These are phyloP conservation scores for Heliconius congener DNA, from an alignment of 1,140 invertebrate species.

Conservation along the genomic window DNA sequence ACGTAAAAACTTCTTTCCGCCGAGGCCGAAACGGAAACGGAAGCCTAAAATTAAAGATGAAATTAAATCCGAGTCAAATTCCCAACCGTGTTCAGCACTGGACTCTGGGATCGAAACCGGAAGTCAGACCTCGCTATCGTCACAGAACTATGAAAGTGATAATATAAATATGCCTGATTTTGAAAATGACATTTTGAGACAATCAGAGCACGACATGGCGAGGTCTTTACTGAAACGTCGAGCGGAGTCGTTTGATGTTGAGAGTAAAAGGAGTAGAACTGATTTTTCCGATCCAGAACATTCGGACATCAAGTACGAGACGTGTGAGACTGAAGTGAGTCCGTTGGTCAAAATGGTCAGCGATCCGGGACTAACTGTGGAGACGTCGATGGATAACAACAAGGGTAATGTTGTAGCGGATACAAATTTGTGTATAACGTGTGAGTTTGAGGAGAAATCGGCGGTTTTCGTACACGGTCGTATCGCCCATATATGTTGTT, in stretches of 20 bases:
- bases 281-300: constrained; percentile 46
- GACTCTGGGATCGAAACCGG: constrained; percentile 55
- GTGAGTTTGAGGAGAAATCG: constrained; percentile 83
- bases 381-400: constrained; percentile 38
- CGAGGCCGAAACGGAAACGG: constrained; percentile 81
- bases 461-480: constrained; percentile 85
- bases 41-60: constrained; percentile 32
- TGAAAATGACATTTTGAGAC: not conserved
- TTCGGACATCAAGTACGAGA: constrained; percentile 15
- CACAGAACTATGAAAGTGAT: constrained; percentile 1
- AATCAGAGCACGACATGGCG: not conserved
- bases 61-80: constrained; percentile 25
- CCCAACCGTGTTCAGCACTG: constrained; percentile 45
- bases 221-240: constrained; percentile 45
- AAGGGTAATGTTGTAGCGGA: constrained; percentile 20
- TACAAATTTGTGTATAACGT: constrained; percentile 81
- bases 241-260: constrained; percentile 51
- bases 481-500: constrained; percentile 85
- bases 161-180: not conserved
- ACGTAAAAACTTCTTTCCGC: constrained; percentile 85
- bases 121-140: constrained; percentile 44
- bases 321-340: constrained; percentile 24
- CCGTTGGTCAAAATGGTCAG: constrained; percentile 63
- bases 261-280: constrained; percentile 45
- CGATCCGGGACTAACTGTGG: constrained; percentile 60